Evolutionary conservation across 2,797 vertebrate genomes (phyloP).

Genomic region (Channa striata): DNA sequence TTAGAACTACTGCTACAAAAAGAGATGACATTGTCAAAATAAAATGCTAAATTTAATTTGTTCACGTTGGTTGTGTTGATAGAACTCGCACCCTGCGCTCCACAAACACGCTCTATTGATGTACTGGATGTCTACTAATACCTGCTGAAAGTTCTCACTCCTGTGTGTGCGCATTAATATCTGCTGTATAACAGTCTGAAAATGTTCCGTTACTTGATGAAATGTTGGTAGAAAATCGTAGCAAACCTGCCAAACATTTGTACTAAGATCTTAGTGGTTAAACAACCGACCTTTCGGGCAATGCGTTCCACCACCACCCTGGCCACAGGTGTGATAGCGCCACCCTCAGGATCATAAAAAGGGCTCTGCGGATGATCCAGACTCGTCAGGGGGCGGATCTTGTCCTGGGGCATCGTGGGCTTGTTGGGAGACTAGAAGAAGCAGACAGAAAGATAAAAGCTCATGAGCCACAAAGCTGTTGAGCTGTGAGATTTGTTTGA

Average conservation of each 20-base stretch:
- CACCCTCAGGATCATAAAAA: constrained; percentile 98
- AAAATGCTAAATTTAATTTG: no score
- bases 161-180: no score
- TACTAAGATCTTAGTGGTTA: not conserved
- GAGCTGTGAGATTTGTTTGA: constrained; percentile 38
- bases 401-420: constrained; percentile 89
- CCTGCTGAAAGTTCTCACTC: no score
- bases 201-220: no score
- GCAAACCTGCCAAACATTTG: not conserved
- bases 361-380: constrained; percentile 97
- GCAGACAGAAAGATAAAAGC: constrained; percentile 18
- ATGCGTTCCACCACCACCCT: constrained; percentile 95
- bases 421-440: constrained; percentile 93
- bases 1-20: not conserved
- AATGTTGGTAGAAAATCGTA: no score
- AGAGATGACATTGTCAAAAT: not conserved
- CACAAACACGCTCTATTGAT: no score
- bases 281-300: constrained; percentile 91
- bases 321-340: constrained; percentile 94
- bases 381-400: constrained; percentile 97
- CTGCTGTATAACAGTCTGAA: no score
- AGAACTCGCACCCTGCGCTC: no score
- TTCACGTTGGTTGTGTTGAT: no score
- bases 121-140: no score
- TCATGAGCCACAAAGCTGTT: not conserved